These are phyloP conservation scores for Drosophila prostipennis DNA, from an alignment of 2,888 invertebrate genomes.

Conservation along the genomic window DNA sequence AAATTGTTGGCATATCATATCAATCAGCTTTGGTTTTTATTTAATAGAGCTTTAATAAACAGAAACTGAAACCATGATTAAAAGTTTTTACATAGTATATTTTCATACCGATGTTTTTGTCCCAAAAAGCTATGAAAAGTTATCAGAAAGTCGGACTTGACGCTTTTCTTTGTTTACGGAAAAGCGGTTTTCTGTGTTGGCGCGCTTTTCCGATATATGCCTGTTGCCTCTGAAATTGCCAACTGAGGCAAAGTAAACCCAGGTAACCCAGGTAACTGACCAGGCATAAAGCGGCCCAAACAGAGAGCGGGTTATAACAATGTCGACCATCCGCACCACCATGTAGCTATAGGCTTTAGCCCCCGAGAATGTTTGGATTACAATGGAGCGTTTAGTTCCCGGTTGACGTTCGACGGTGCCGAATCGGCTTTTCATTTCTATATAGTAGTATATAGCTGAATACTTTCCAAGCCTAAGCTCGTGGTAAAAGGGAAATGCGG, in stretches of 20 bases:
- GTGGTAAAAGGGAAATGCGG: slow-evolving; percentile 21
- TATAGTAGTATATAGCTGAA: not conserved
- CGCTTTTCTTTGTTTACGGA: slow-evolving; percentile 58
- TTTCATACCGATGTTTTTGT: not conserved
- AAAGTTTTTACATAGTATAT: not conserved
- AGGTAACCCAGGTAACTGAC: slow-evolving; percentile 83
- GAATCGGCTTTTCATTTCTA: not conserved
- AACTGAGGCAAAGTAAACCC: slow-evolving; percentile 26
- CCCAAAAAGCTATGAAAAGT: slow-evolving; percentile 6
- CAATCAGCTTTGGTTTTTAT: slow-evolving; percentile 4
- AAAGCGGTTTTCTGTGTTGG: slow-evolving; percentile 48
- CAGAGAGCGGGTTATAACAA: slow-evolving; percentile 75
- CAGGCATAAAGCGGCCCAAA: slow-evolving; percentile 80
- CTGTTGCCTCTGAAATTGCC: slow-evolving; percentile 74
- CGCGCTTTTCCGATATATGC: slow-evolving; percentile 60
- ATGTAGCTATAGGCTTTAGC: not conserved
- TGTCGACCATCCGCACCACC: slow-evolving; percentile 46
- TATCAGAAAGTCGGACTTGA: slow-evolving; percentile 44
- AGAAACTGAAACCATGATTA: not conserved
- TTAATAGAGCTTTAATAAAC: slow-evolving; percentile 7
- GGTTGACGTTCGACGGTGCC: slow-evolving; percentile 70
- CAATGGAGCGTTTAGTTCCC: slow-evolving; percentile 74
- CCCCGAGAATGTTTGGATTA: slow-evolving; percentile 58
- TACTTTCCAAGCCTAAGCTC: not conserved
- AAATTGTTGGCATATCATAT: not conserved